These are phyloP conservation scores for Drosophila equinoxialis DNA, from an alignment of 1,140 invertebrate genomes.

Conservation along the genomic window DNA sequence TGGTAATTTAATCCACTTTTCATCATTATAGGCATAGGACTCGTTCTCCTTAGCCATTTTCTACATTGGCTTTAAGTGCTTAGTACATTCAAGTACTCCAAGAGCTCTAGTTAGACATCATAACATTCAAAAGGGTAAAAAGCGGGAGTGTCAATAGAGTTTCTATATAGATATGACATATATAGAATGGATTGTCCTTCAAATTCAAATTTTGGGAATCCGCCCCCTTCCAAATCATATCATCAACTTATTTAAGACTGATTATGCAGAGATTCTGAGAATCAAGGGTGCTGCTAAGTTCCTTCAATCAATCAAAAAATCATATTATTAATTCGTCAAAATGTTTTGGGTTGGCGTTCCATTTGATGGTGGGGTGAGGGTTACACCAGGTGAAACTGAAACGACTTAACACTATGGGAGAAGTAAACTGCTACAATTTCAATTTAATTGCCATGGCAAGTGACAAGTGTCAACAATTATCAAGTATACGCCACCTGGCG, in stretches of 20 bases:
- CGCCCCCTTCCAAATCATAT: no score
- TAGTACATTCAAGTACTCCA: neutral
- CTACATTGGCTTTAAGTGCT: neutral
- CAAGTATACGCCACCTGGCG: conserved; percentile 76
- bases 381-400: neutral
- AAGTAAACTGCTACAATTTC: conserved; percentile 30
- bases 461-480: conserved; percentile 78
- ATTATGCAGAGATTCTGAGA: neutral
- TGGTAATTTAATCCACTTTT: conserved; percentile 5
- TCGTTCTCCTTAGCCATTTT: neutral
- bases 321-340: neutral
- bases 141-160: no score
- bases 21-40: neutral
- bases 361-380: no score
- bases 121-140: no score
- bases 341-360: neutral
- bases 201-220: no score
- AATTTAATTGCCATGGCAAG: conserved; percentile 41
- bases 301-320: neutral
- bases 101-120: neutral
- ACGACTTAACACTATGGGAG: neutral
- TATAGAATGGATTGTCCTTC: no score
- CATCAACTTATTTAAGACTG: neutral
- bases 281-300: no score
- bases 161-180: no score